Conservation (phyloP, 2,797 vertebrate genomes). For the Podargus strigoides region DNA sequence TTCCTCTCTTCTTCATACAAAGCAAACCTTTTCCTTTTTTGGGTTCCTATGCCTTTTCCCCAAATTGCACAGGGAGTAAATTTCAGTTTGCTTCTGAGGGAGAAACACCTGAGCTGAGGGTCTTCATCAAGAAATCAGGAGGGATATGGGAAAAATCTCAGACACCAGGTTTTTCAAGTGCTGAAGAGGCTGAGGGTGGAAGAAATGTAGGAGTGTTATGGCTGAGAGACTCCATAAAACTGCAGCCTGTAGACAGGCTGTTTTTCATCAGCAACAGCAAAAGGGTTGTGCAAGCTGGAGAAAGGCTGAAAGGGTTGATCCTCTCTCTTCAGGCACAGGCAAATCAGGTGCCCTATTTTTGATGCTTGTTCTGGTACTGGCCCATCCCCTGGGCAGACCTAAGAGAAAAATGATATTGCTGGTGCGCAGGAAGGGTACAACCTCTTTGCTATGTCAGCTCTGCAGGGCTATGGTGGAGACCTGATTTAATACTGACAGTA, state of each 20-base stretch:
- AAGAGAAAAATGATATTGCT: not conserved
- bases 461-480: not conserved
- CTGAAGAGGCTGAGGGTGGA: not conserved
- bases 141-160: not conserved
- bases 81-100: not conserved
- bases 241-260: not conserved
- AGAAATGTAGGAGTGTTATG: not conserved
- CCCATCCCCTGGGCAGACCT: no score
- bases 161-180: not conserved
- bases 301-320: not conserved
- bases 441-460: not conserved
- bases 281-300: not conserved
- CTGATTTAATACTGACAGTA: not conserved
- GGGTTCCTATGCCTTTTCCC: not conserved
- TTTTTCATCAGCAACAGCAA: not conserved
- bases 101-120: not conserved
- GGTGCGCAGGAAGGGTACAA: not conserved
- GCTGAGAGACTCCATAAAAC: not conserved
- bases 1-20: not conserved
- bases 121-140: not conserved
- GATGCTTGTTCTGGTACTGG: not conserved
- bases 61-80: not conserved
- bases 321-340: not conserved
- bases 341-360: not conserved
- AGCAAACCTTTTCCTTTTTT: not conserved